A percentile compares a stretch with the other conserved stretches of the same genome.
These are phyloP conservation scores for Gastrophryne carolinensis DNA, from an alignment of 2,797 vertebrate species.

Conservation along the genomic window DNA sequence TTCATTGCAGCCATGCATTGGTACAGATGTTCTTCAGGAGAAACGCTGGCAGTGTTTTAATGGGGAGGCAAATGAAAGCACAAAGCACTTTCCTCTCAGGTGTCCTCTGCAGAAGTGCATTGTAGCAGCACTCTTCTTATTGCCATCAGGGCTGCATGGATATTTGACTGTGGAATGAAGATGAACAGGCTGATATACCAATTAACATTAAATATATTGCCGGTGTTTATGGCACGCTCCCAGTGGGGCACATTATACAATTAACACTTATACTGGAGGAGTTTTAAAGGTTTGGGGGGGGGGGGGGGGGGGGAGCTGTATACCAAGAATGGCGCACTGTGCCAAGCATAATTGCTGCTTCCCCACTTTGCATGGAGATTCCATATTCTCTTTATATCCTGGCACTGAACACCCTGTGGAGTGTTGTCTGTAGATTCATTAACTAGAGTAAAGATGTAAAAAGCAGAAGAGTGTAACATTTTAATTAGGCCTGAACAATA, in stretches of 20 bases:
- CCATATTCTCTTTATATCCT: constrained; percentile 47
- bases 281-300: constrained; percentile 20
- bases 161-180: constrained; percentile 17
- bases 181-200: constrained; percentile 45
- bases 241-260: constrained; percentile 46
- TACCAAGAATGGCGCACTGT: constrained; percentile 34
- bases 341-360: constrained; percentile 45
- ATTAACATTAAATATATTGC: constrained; percentile 52
- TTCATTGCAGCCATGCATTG: no score
- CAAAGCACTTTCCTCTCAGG: neutral
- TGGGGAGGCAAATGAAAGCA: no score
- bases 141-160: neutral
- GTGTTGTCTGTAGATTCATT: constrained; percentile 66
- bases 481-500: constrained; percentile 76
- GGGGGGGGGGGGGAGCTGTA: neutral
- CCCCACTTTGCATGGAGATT: constrained; percentile 47
- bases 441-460: constrained; percentile 64
- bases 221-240: constrained; percentile 37
- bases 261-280: constrained; percentile 46
- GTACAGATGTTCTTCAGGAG: no score
- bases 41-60: no score
- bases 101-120: neutral
- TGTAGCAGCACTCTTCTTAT: constrained; percentile 18
- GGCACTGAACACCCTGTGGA: constrained; percentile 48
- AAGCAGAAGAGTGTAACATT: constrained; percentile 70